A percentile compares a stretch with the other conserved stretches of the same genome.
phyloP scores from a whole-genome alignment of 2,888 invertebrate species.

The Eupithecia centaureata region DNA sequence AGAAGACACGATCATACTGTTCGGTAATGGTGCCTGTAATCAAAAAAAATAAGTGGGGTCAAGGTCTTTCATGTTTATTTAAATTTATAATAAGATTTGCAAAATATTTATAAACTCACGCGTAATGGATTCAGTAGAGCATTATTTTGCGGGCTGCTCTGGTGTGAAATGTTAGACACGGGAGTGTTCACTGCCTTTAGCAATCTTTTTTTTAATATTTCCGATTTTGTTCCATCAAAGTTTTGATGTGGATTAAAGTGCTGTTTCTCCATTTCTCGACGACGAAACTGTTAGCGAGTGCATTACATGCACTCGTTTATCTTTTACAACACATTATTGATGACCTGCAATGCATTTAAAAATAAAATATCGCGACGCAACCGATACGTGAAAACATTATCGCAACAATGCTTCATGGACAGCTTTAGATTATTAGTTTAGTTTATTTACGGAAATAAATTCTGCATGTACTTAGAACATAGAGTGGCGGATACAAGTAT shows the following conservation, averaged over 20 bases:
- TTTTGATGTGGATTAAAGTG: constrained; percentile 81
- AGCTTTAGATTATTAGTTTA: background rate
- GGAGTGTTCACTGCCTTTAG: constrained; percentile 70
- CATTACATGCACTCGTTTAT: constrained; percentile 75
- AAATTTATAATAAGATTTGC: constrained; percentile 33
- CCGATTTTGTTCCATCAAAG: constrained; percentile 79
- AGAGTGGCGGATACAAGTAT: background rate
- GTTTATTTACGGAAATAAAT: background rate
- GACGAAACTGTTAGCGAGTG: constrained; percentile 63
- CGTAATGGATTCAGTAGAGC: constrained; percentile 77
- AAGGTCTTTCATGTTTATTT: constrained; percentile 38
- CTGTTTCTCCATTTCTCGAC: constrained; percentile 80
- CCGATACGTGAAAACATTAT: constrained; percentile 63
- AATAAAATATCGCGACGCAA: constrained; percentile 63
- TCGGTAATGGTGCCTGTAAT: constrained; percentile 79
- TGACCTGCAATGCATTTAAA: constrained; percentile 76
- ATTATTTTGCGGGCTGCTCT: constrained; percentile 73
- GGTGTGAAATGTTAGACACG: constrained; percentile 61
- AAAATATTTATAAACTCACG: constrained; percentile 65
- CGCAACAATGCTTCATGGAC: constrained; percentile 49
- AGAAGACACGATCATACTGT: constrained; percentile 81
- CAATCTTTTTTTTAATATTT: constrained; percentile 82
- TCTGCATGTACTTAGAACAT: background rate
- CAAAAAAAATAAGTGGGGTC: constrained; percentile 59
- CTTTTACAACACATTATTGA: constrained; percentile 69